Evolutionary conservation across 2,113 vertebrate genomes (phyloP).

Genomic region (Campylorhamphus procurvoides): DNA sequence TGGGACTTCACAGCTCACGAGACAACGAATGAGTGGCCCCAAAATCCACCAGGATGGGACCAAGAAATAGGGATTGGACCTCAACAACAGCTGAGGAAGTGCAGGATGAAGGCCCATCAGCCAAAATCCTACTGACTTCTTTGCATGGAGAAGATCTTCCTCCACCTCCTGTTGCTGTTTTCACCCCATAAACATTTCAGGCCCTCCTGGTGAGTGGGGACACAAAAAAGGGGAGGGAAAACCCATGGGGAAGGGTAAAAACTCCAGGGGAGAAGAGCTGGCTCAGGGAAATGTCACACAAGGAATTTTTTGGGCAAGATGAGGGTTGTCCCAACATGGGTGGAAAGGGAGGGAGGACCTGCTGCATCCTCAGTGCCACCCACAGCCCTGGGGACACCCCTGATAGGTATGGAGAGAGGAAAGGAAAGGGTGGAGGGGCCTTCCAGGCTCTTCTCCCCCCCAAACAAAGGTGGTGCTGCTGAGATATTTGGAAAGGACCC

Average conservation of each 20-base stretch:
- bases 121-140: neutral
- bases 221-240: neutral
- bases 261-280: neutral
- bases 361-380: neutral
- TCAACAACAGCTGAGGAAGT: neutral
- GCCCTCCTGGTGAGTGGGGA: neutral
- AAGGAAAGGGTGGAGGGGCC: neutral
- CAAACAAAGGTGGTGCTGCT: neutral
- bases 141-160: neutral
- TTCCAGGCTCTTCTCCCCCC: neutral
- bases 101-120: neutral
- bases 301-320: neutral
- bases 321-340: neutral
- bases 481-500: fast-evolving
- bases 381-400: neutral
- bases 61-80: neutral
- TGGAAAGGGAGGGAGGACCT: neutral
- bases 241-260: neutral
- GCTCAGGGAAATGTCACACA: too few relatives aligned
- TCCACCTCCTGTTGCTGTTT: neutral
- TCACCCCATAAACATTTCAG: neutral
- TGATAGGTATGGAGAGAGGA: neutral
- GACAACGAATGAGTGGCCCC: neutral
- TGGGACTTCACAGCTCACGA: neutral
- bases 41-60: neutral